These are phyloP conservation scores for Parambassis ranga DNA, from an alignment of 2,797 vertebrate species.

Conservation along the genomic window DNA sequence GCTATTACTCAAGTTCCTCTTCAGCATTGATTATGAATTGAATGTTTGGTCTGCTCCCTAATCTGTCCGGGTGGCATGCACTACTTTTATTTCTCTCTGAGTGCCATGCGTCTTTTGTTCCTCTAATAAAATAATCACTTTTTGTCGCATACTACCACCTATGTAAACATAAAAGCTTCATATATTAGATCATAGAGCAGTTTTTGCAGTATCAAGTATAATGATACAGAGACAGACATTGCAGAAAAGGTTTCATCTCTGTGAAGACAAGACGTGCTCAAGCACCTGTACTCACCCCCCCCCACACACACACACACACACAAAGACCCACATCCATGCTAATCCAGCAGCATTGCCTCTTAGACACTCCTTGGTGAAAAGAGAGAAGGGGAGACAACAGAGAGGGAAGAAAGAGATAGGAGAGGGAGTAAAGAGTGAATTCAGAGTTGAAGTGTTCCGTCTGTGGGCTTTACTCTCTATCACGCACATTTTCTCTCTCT, in stretches of 20 bases:
- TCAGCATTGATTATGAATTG: too few species aligned
- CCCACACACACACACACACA: not conserved
- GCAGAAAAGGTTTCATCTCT: slow-evolving; percentile 7
- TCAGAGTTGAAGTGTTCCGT: slow-evolving; percentile 69
- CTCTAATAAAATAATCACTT: too few species aligned
- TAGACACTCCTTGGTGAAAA: slow-evolving; percentile 58
- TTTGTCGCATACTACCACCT: too few species aligned
- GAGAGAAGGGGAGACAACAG: slow-evolving; percentile 1
- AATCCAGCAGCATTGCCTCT: slow-evolving; percentile 63
- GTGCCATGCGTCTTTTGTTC: too few species aligned
- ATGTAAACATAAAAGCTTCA: too few species aligned
- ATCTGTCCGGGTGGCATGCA: too few species aligned
- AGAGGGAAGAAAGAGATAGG: not conserved
- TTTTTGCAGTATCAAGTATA: too few species aligned
- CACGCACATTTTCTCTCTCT: not conserved
- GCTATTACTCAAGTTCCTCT: too few species aligned
- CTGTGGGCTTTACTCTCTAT: slow-evolving; percentile 42
- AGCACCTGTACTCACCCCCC: slow-evolving; percentile 51
- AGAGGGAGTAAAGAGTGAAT: slow-evolving; percentile 51
- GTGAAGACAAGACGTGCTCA: slow-evolving; percentile 56
- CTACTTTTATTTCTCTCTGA: too few species aligned
- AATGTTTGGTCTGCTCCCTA: too few species aligned
- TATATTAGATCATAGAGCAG: too few species aligned
- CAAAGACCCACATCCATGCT: slow-evolving; percentile 12
- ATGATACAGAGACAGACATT: too few species aligned